Percentiles rank a stretch among this genome's conserved stretches.
These are phyloP conservation scores for Callyntrura sp. DNA, from an alignment of 2,888 invertebrate genomes.

Conservation along the genomic window DNA sequence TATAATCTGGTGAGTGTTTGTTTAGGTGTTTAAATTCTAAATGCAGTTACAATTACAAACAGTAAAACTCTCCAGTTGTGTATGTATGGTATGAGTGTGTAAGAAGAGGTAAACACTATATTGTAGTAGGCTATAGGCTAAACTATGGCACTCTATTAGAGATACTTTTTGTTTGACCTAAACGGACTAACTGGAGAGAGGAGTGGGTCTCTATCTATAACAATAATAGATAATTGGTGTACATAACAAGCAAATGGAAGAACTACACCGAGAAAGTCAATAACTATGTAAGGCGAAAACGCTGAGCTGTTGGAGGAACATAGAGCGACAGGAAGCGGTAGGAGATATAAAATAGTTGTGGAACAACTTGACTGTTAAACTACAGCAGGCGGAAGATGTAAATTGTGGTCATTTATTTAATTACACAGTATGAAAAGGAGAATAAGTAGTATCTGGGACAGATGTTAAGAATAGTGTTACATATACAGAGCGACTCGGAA, in stretches of 20 bases:
- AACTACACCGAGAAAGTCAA: background rate
- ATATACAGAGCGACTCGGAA: background rate
- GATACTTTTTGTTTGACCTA: background rate
- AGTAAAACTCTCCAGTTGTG: no score
- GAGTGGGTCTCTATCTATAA: background rate
- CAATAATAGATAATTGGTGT: no score
- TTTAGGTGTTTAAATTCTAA: background rate
- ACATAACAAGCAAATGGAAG: conserved; percentile 12
- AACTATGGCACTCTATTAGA: no score
- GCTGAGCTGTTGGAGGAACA: conserved; percentile 6
- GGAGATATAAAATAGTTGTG: conserved; percentile 6
- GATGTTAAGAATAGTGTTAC: conserved; percentile 7
- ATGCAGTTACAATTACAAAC: background rate
- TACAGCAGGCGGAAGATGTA: no score
- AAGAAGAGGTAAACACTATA: background rate
- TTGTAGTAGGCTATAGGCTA: no score
- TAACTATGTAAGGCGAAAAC: conserved; percentile 1
- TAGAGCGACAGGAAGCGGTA: conserved; percentile 25
- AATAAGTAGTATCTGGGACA: background rate
- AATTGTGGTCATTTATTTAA: no score
- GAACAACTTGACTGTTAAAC: background rate
- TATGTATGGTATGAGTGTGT: background rate
- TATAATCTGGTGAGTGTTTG: background rate
- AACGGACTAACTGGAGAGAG: background rate
- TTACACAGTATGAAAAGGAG: no score